A percentile compares a stretch with the other conserved stretches of the same genome.
phyloP scores from a whole-genome alignment of 2,797 vertebrate genomes.

The Sebastes melanostomus region DNA sequence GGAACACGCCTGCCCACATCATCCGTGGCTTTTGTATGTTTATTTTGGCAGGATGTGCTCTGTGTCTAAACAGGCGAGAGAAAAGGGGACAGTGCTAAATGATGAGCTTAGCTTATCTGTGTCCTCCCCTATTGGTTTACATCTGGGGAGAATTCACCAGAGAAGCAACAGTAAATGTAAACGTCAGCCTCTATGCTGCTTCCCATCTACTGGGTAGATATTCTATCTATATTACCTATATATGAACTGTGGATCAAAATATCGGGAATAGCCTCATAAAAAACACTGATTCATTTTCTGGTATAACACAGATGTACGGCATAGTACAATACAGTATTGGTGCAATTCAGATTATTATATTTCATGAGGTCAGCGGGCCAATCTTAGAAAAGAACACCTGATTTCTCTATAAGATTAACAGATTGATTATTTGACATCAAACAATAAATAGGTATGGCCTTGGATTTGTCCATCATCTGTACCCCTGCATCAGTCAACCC shows the following conservation, averaged over 20 bases:
- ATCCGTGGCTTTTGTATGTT: slow-evolving; percentile 15
- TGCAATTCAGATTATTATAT: not conserved
- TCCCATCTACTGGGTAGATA: not conserved
- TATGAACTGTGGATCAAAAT: not conserved
- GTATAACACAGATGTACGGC: not conserved
- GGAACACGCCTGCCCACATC: not conserved
- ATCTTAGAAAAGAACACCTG: not conserved
- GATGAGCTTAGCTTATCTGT: slow-evolving; percentile 28
- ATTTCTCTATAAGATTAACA: not conserved
- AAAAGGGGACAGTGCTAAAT: slow-evolving; percentile 10
- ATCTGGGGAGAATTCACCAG: slow-evolving; percentile 24
- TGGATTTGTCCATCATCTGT: not conserved
- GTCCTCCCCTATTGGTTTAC: slow-evolving; percentile 26
- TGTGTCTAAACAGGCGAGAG: slow-evolving; percentile 10
- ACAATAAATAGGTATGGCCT: not conserved
- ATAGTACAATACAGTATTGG: not conserved
- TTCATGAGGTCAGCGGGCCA: not conserved
- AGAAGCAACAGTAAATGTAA: not conserved
- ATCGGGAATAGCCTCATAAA: not conserved
- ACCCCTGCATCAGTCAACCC: not conserved
- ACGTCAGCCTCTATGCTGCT: not conserved
- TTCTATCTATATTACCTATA: not conserved
- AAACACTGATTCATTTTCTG: too few species aligned
- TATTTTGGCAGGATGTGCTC: slow-evolving; percentile 17
- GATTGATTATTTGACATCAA: not conserved